Base-by-base conservation (phyloP, 1,140 invertebrate species). In the Ridgeia piscesae region DNA sequence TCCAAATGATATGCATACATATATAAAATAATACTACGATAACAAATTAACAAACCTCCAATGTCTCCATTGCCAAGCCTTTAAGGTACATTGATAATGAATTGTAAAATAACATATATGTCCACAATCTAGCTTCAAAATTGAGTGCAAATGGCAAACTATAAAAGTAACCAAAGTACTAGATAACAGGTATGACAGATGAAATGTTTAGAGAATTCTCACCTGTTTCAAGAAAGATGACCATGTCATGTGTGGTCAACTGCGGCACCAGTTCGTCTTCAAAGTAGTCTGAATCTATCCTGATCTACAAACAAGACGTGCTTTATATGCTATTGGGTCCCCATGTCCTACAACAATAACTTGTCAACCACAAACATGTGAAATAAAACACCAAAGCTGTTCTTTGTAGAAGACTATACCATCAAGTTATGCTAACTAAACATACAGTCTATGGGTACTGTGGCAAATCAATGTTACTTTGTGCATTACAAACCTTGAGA, bases 271-370 rank as follows among this genome's bases (percentile, higher is more conserved):
- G 9, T 31, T 92, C 77, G 27, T 92, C 91, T 33, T 93, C 48
- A 93, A 95, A 95, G 89, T 95, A 92, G 14, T 77, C 58, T 77
- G 58, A 21, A 21, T 77, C 27, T 77, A 77, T 77, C 27, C 58
- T 4, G 58, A 77, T 31, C 58, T 77, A 77, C 58, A 77, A 77
- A 77, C 17, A 21, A 77, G 58, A 77, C 27, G 58, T 77, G 27
- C 58, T 77, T 21, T 21, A 77, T 77, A 14, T 77, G 14, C 11
- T 21, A 31, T 17, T 77, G 58, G 58, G 58, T 77, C 11, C 2
- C 14, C 58, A 1, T 31, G 27, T 77, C 17, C 2, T 9, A 77
- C 4, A 77, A 77, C 17, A 77, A 17, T 77, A 77, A 77, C 58
- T 42, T 77, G 17, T 77, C 2, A 77, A 77, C 2, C 11, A 31